Base-by-base conservation (phyloP, 1,140 invertebrate species). In the Drosophila micromelanica region DNA sequence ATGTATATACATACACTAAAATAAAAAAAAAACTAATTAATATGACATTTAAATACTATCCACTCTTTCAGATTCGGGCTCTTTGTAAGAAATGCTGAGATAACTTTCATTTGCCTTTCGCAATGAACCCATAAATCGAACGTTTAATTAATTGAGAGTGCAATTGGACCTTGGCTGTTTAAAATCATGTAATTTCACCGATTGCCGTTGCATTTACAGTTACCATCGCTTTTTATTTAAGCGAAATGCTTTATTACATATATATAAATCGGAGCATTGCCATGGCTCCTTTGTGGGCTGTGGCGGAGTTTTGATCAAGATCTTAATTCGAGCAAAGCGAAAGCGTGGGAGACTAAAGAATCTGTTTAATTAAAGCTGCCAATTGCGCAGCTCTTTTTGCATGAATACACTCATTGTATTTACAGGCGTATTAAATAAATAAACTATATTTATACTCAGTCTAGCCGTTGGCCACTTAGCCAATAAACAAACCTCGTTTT, bases 401-500 rank as follows among this genome's bases (percentile, higher is more conserved):
- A 20, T 20, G 20, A 20, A 20, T 20, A 20, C 20, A 23, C 20
- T 23, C 20, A 23, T 23, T 23, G 20, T 23, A 23, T 23, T 23
- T 23, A 23, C 20, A 23, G 20, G 20, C 20, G 20, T 23, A 3
- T 23, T 23, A 23, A 3, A 23, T 23, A 2, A 3, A 23, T 23
- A 23, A 3, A 23, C 20, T 23, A 23, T 23, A 3, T 23, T 23
- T 23, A n/a, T n/a, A n/a, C n/a, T n/a, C n/a, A n/a, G n/a, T n/a
- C n/a, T n/a, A n/a, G n/a, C n/a, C n/a, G n/a, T n/a, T n/a, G n/a
- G n/a, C n/a, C n/a, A 35, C 12, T 71, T 64, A 80, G 81, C 71
- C 72, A 62, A 60, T 40, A 56, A 65, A 90, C 91, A 86, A 90
- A 92, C 91, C 91, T 92, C 91, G 23, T 92, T 91, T 80, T 92